Base-by-base conservation (phyloP, 2,797 vertebrate genomes). In the Pseudochirops cupreus region DNA sequence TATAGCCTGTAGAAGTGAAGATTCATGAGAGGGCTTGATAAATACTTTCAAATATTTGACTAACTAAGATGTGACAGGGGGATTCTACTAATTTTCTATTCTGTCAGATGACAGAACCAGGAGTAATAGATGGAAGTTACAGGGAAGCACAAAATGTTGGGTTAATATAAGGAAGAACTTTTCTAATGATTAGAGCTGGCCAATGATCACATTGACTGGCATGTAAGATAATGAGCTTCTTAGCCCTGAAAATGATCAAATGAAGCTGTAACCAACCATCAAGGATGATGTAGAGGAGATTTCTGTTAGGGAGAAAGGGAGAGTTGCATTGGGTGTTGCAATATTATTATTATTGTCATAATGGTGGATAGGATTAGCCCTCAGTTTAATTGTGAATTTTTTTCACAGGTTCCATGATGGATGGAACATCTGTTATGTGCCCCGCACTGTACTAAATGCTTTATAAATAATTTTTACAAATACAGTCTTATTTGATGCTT, bases 1-100 rank as follows among this genome's bases (percentile, higher is more conserved):
- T 93, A 94, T n/a, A 82, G 90, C 56, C 50, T 96, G 18, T 94
- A 90, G 39, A 24, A 91, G 92, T 94, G 54, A 94, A 26, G 56
- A 90, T n/a, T 28, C 10, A 50, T 50, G 10, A 87, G n/a, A 95
- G 93, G 56, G 52, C 90, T 11, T 87, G 24, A 92, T 89, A 54
- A 93, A 58, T 91, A 33, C 92, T 31, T 95, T 95, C 50, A 50
- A 18, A 58, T 56, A 93, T 50, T 87, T 87, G 39, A 87, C 39
- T 26, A 26, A 82, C 21, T 87, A 50, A 24, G 24, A 87, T 4
- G 74, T 50, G 10, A 54, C 89, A 92, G 14, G 92, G 67, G 16
- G 74, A 82, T 3, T 93, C 6, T 14, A 91, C 57, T 90, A 56
- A 58, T 91, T 59, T 21, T 16, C 24, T 9, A 4, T 29, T 93